Base-by-base conservation (phyloP, 2,888 invertebrate species). In the Lobophora halterata region DNA sequence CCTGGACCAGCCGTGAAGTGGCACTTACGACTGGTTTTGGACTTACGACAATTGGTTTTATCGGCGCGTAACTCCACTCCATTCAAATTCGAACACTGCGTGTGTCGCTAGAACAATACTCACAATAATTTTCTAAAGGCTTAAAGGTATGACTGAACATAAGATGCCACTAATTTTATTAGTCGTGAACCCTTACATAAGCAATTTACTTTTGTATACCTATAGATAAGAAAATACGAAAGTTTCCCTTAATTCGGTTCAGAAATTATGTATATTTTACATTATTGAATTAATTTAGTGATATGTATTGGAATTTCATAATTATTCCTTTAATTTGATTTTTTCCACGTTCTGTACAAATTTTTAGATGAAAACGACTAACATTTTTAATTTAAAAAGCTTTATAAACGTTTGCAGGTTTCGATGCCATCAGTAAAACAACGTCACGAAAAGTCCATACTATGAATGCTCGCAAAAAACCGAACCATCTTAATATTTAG, bases 1-100 rank as follows among this genome's bases (percentile, higher is more conserved):
- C 73, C 58, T 49, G 49, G 70, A 64, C 68, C 61, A 52, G 40
- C 61, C 73, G 67, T 72, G 76, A 65, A 69, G 62, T 51, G 56
- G 63, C 67, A 61, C 70, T 67, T 68, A 64, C 59, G 64, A 56
- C 54, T 43, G 30, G 58, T 56, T 43, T 37, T 37, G 25, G 33
- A 32, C 37, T 43, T 42, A 37, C 17, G 27, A 31, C 27, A 16
- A 11, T 29, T 16, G 10, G 30, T 27, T 52, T 62, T 60, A 62
- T 52, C 42, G 46, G 39, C 50, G 52, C 52, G 46, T 52, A 52
- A 50, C 55, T 58, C 52, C 62, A 50, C 55, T 58, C 52, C 62
- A 64, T 69, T 68, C 61, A 65, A 68, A 65, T 64, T 60, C 61
- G 42, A 52, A 56, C 54, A 46, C 21, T 30, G 46, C 40, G 36